Evolutionary conservation across 2,888 invertebrate species (phyloP), one percentile per base, ranked within the genome.

Genomic region (Coenonympha arcania): DNA sequence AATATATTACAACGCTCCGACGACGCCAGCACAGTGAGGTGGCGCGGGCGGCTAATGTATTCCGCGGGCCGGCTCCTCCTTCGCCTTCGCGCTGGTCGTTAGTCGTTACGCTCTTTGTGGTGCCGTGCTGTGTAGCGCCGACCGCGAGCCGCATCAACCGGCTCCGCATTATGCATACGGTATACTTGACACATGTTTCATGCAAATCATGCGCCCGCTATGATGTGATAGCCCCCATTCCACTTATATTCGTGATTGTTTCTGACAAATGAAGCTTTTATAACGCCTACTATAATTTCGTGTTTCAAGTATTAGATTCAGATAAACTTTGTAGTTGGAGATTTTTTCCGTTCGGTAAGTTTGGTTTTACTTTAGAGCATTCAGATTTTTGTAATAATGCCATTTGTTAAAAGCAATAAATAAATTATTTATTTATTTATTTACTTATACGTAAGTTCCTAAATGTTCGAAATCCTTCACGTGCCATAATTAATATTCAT

Each of bases 21-120:
- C 74, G 69, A 74, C 77, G 77, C 76, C 77, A 71, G 74, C 76
- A 74, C 77, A 65, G 72, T 64, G 63, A 69, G 47, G 73, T 73
- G 76, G 73, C 66, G 71, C 76, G 70, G 76, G 73, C 66, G 71
- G 76, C 71, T 85, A 86, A 86, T 86, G 74, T 86, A 85, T 86
- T 80, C 84, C 71, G 63, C 71, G 69, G 73, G 74, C 71, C 71
- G 72, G 64, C 70, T 72, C 73, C 77, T 68, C 76, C 81, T 76
- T 75, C 73, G 63, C 69, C 73, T 68, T 66, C 62, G 57, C 61
- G 39, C 22, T 19, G 61, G 67, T 64, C 61, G 63, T n/a, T n/a
- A n/a, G n/a, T n/a, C n/a, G n/a, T n/a, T n/a, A n/a, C n/a, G 61
- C 68, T 72, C 74, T 77, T 77, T 76, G 73, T 60, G 57, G 63